phyloP scores from a whole-genome alignment of 2,888 invertebrate species.

The Lysandra coridon region DNA sequence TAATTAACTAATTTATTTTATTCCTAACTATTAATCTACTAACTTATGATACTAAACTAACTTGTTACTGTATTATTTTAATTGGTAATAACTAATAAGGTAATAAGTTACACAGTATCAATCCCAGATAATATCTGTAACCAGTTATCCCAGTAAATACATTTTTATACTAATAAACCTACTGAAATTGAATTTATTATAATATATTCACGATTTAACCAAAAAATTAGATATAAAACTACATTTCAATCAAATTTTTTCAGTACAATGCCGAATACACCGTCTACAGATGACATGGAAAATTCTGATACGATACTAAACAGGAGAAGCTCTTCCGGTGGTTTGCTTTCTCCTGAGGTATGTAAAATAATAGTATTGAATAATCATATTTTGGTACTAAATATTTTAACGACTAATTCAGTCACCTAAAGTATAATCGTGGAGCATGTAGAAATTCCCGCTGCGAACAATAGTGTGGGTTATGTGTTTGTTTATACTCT shows the following conservation, averaged over 20 bases:
- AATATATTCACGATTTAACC: background rate
- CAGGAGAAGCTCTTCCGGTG: constrained; percentile 90
- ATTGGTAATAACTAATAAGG: background rate
- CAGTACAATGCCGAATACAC: constrained; percentile 85
- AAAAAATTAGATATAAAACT: background rate
- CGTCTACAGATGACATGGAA: constrained; percentile 85
- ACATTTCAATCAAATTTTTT: background rate
- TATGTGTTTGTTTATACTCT: too few relatives aligned
- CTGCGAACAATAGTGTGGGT: too few relatives aligned
- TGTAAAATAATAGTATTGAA: constrained; percentile 37
- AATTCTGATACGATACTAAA: constrained; percentile 76
- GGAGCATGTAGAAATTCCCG: too few relatives aligned
- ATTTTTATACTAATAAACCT: background rate
- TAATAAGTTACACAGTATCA: too few relatives aligned
- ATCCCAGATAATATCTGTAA: background rate
- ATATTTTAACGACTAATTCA: too few relatives aligned
- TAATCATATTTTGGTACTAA: too few relatives aligned
- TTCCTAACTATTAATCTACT: background rate
- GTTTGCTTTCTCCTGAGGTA: constrained; percentile 90
- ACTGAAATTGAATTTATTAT: too few relatives aligned
- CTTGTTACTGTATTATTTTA: background rate
- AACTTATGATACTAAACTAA: background rate
- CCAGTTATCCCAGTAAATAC: background rate
- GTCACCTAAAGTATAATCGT: too few relatives aligned
- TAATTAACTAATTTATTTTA: background rate